These are phyloP conservation scores for Calameuta idolon DNA, from an alignment of 2,888 invertebrate genomes.

Conservation along the genomic window DNA sequence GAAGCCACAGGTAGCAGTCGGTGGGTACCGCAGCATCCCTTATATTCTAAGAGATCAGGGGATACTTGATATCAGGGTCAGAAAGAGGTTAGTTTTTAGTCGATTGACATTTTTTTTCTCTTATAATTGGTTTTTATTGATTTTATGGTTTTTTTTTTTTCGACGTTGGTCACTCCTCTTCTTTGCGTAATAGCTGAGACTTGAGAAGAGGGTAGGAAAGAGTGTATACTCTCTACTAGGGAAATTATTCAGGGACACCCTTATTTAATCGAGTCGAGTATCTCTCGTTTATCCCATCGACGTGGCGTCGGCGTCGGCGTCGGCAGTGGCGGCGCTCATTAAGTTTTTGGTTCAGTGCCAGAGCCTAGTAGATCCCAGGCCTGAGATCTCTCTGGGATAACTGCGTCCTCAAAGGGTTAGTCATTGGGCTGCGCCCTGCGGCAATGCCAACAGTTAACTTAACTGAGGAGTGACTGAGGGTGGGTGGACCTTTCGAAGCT, in stretches of 20 bases:
- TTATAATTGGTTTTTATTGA: too few relatives aligned
- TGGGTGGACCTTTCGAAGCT: slow-evolving; percentile 1
- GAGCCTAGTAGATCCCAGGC: slow-evolving; percentile 38
- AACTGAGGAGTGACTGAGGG: slow-evolving; percentile 30
- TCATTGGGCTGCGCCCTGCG: slow-evolving; percentile 46
- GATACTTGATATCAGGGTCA: too few relatives aligned
- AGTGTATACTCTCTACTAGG: too few relatives aligned
- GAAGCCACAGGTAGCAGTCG: slow-evolving; percentile 55
- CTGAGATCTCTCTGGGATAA: slow-evolving; percentile 51
- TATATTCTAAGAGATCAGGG: too few relatives aligned
- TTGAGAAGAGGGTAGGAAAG: too few relatives aligned
- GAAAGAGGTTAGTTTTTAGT: too few relatives aligned
- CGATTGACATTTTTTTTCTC: too few relatives aligned
- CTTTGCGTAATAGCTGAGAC: too few relatives aligned
- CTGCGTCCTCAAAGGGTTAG: slow-evolving; percentile 54
- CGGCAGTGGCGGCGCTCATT: slow-evolving; percentile 42
- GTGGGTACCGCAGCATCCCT: not conserved
- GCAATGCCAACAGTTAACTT: slow-evolving; percentile 37
- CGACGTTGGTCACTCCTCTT: too few relatives aligned
- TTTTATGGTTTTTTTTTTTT: too few relatives aligned
- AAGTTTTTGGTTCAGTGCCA: slow-evolving; percentile 57
- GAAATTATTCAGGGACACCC: not conserved
- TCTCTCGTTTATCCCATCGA: slow-evolving; percentile 30
- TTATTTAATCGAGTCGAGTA: slow-evolving; percentile 26
- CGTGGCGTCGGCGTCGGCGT: slow-evolving; percentile 13